Evolutionary conservation across 23 tunicate species (phyloP).

Genomic region (Ciona savignyi): DNA sequence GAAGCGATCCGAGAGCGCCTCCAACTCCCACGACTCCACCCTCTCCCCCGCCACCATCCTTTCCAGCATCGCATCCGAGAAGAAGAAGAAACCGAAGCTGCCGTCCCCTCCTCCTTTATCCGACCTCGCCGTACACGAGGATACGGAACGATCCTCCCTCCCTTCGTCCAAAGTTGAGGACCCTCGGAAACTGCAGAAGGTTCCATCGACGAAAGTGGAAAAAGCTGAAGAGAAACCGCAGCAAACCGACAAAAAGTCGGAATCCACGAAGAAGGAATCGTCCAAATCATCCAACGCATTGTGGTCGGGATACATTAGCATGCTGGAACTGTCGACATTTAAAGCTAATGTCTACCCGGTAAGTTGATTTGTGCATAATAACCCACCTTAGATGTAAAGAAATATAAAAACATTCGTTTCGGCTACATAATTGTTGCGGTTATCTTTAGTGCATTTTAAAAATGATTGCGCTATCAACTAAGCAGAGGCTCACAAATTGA

Average conservation of each 20-base stretch:
- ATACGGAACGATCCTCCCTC: slow-evolving; percentile 3
- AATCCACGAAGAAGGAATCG: neutral
- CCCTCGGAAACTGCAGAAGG: too few species aligned
- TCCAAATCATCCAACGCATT: slow-evolving; percentile 4
- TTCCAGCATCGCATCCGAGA: slow-evolving; percentile 8
- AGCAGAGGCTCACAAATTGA: too few species aligned
- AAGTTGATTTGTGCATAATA: too few species aligned
- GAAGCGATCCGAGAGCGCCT: slow-evolving; percentile 14
- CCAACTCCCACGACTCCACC: slow-evolving; percentile 43
- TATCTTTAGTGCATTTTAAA: too few species aligned
- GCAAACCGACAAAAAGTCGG: neutral
- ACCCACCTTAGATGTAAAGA: too few species aligned
- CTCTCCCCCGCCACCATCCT: slow-evolving; percentile 51
- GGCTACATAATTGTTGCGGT: too few species aligned
- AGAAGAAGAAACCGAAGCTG: slow-evolving; percentile 22
- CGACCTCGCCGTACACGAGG: slow-evolving; percentile 17
- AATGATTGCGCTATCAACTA: too few species aligned
- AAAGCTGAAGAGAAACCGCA: neutral
- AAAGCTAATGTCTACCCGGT: slow-evolving; percentile 82
- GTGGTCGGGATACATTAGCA: slow-evolving; percentile 82
- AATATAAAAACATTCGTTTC: too few species aligned
- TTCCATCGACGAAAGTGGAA: neutral
- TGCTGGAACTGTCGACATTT: slow-evolving; percentile 79
- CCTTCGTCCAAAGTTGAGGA: neutral
- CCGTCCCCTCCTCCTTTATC: slow-evolving; percentile 45